Percentiles rank a stretch among this genome's conserved stretches.
These are phyloP conservation scores for Pararge aegeria DNA, from an alignment of 1,140 invertebrate species.

Conservation along the genomic window DNA sequence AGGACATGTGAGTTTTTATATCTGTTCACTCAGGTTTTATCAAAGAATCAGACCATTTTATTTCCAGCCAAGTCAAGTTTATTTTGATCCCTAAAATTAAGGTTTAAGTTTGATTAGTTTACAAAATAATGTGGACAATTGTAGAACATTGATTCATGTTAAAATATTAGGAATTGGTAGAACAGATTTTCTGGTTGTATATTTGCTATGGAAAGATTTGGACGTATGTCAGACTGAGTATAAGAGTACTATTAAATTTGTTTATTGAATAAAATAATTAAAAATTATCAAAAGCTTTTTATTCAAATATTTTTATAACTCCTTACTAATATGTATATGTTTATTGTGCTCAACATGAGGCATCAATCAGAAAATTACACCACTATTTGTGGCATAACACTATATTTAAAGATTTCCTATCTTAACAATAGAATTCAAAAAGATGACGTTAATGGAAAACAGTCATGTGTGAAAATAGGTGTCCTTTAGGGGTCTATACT, in stretches of 20 bases:
- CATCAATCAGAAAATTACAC: too few relatives aligned
- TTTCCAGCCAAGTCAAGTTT: background rate
- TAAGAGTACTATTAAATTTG: conserved; percentile 61
- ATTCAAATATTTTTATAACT: conserved; percentile 7
- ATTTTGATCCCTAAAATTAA: background rate
- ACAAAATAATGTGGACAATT: conserved; percentile 24
- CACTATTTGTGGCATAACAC: too few relatives aligned
- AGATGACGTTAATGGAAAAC: too few relatives aligned
- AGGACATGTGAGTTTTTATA: too few relatives aligned
- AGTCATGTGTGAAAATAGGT: too few relatives aligned
- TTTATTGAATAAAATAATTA: conserved; percentile 64
- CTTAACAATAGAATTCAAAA: too few relatives aligned
- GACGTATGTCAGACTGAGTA: conserved; percentile 70
- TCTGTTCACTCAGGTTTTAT: too few relatives aligned
- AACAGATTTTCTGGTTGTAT: conserved; percentile 46
- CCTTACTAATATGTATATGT: background rate
- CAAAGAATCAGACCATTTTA: too few relatives aligned
- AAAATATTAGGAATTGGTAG: conserved; percentile 26
- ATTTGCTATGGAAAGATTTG: conserved; percentile 60
- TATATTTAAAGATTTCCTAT: too few relatives aligned
- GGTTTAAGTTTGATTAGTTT: conserved; percentile 19
- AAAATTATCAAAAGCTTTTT: conserved; percentile 39
- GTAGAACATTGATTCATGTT: conserved; percentile 29
- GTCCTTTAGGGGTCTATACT: too few relatives aligned
- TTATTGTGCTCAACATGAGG: too few relatives aligned